These are phyloP conservation scores for Creontiades dilutus DNA, from an alignment of 2,888 invertebrate species.

Conservation along the genomic window DNA sequence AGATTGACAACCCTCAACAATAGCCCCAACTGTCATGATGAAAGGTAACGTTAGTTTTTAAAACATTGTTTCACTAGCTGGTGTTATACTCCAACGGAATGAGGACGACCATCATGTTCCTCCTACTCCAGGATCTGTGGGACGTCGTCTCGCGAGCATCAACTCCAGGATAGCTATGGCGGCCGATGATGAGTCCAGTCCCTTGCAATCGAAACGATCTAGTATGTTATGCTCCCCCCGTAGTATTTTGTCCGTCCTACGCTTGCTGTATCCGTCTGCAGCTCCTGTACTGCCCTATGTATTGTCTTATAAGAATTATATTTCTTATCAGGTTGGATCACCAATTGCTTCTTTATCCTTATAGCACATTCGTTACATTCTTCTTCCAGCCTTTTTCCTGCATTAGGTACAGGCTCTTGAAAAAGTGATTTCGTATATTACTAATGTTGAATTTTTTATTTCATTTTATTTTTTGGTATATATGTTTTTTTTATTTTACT, in stretches of 20 bases:
- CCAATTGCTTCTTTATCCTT: neutral
- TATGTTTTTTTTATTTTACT: too few relatives aligned
- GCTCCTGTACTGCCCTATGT: constrained; percentile 18
- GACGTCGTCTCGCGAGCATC: constrained; percentile 77
- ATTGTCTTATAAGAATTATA: neutral
- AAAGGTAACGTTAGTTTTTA: constrained; percentile 27
- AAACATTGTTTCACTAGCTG: constrained; percentile 69
- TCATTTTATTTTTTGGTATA: neutral
- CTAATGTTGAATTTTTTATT: neutral
- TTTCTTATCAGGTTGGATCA: constrained; percentile 5
- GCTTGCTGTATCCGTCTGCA: constrained; percentile 46
- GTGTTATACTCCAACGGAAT: constrained; percentile 77
- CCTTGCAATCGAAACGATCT: constrained; percentile 90
- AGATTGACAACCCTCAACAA: too few relatives aligned
- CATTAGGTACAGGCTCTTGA: neutral
- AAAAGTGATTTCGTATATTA: too few relatives aligned
- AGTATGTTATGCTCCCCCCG: constrained; percentile 82
- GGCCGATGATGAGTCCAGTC: constrained; percentile 87
- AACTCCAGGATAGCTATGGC: constrained; percentile 77
- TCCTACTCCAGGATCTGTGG: constrained; percentile 76
- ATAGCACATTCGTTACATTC: neutral
- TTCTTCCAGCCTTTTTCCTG: neutral
- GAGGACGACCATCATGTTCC: constrained; percentile 76
- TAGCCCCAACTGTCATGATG: neutral
- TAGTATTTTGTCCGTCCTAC: constrained; percentile 42